phyloP scores from a whole-genome alignment of 2,113 vertebrate genomes.

The Corydoras maculifer region DNA sequence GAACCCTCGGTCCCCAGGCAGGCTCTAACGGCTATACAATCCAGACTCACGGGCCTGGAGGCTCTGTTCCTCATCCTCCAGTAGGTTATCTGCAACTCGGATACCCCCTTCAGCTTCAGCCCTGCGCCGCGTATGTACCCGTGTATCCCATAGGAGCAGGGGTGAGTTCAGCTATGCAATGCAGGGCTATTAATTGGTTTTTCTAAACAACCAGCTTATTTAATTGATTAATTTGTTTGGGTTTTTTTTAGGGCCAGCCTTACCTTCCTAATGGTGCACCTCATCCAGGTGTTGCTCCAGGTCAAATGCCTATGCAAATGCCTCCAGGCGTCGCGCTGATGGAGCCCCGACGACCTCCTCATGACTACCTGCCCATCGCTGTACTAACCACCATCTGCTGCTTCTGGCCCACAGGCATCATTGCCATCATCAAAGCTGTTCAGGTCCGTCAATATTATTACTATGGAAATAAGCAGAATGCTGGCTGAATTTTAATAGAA shows the following conservation, averaged over 20 bases:
- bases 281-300: slow-evolving; percentile 57
- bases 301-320: slow-evolving; percentile 78
- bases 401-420: slow-evolving; percentile 92
- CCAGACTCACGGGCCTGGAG: slow-evolving; percentile 72
- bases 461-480: slow-evolving; percentile 12
- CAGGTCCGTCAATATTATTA: slow-evolving; percentile 62
- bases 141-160: slow-evolving; percentile 82
- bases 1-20: slow-evolving; percentile 55
- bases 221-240: no score
- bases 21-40: slow-evolving; percentile 78
- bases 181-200: background rate
- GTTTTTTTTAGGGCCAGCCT: slow-evolving; percentile 69
- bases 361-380: slow-evolving; percentile 91
- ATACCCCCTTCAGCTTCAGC: slow-evolving; percentile 84
- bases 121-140: slow-evolving; percentile 85
- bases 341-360: slow-evolving; percentile 79
- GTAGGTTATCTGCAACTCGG: slow-evolving; percentile 79
- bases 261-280: slow-evolving; percentile 60
- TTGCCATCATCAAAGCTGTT: slow-evolving; percentile 89
- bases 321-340: slow-evolving; percentile 77
- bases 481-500: slow-evolving; percentile 5
- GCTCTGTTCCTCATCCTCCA: slow-evolving; percentile 66
- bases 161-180: slow-evolving; percentile 51
- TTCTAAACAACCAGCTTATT: no score
- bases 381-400: slow-evolving; percentile 91